These are phyloP conservation scores for Chaenocephalus aceratus DNA, from an alignment of 2,113 vertebrate species.

Conservation along the genomic window DNA sequence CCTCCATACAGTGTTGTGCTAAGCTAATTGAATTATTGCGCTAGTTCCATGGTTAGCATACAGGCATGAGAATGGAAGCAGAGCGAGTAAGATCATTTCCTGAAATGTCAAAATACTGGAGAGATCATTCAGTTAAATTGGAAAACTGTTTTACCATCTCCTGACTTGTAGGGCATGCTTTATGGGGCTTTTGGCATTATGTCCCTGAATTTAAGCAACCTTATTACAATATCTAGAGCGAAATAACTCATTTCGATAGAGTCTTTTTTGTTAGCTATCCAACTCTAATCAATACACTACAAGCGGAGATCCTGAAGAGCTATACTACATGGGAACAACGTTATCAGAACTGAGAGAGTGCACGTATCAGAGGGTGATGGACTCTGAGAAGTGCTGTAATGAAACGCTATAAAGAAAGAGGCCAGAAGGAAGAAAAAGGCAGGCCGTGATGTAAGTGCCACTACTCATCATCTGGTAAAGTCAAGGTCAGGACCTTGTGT, in stretches of 20 bases:
- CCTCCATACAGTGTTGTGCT: background rate
- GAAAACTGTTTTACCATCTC: background rate
- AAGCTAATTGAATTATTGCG: background rate
- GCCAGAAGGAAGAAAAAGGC: slow-evolving; percentile 51
- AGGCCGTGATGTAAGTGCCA: slow-evolving; percentile 51
- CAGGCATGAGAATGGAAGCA: no score
- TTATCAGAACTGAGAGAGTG: slow-evolving; percentile 47
- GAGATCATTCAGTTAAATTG: background rate
- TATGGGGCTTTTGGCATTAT: no score
- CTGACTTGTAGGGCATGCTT: background rate
- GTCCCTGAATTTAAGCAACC: no score
- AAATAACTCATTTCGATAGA: no score
- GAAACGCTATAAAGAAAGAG: slow-evolving; percentile 32
- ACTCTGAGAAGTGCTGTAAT: slow-evolving; percentile 67
- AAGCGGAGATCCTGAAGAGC: background rate
- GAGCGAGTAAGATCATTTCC: background rate
- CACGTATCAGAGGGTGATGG: slow-evolving; percentile 59
- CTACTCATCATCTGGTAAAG: slow-evolving; percentile 64
- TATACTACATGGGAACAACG: slow-evolving; percentile 12
- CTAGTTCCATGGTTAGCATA: background rate
- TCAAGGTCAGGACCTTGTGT: slow-evolving; percentile 55
- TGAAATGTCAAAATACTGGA: background rate
- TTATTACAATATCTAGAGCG: no score
- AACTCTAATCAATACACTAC: background rate
- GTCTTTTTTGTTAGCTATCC: no score